Evolutionary conservation across 92 coral and sea anemone genomes (phyloP).

Genomic region (Parazoanthus darwini): DNA sequence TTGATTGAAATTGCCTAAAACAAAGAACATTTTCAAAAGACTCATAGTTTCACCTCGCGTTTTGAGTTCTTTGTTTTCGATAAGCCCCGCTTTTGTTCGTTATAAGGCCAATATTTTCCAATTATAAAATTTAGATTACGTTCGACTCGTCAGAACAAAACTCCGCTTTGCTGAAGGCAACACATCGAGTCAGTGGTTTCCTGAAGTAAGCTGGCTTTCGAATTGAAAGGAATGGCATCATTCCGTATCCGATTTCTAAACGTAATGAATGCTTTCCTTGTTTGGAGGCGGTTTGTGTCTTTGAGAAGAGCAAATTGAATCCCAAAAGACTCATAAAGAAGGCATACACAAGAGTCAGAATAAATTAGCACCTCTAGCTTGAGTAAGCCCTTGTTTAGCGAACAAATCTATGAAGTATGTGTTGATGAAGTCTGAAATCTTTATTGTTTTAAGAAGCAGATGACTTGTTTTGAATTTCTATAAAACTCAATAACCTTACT

Average conservation of each 20-base stretch:
- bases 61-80: conserved; percentile 35
- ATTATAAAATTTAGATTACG: conserved; percentile 42
- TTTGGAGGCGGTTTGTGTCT: not conserved
- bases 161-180: conserved; percentile 27
- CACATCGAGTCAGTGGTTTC: conserved; percentile 2
- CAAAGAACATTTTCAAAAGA: conserved; percentile 28
- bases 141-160: conserved; percentile 30
- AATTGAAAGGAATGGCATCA: not conserved
- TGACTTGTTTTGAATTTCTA: conserved; percentile 23
- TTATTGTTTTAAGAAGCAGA: conserved; percentile 21
- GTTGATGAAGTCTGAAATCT: conserved; percentile 36
- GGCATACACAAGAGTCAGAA: not conserved
- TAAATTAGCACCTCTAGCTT: conserved; percentile 21
- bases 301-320: conserved; percentile 2
- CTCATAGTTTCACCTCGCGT: conserved; percentile 29
- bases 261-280: not conserved
- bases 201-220: not conserved
- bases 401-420: conserved; percentile 25
- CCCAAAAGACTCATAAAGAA: conserved; percentile 10
- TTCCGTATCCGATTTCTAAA: not conserved
- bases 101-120: conserved; percentile 39
- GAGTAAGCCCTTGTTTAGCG: conserved; percentile 16
- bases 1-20: conserved; percentile 27
- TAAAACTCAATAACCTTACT: conserved; percentile 9
- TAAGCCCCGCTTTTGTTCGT: conserved; percentile 36